Evolutionary conservation across 1,140 invertebrate genomes (phyloP), one percentile per base, ranked within the genome.

Genomic region (Drosophila jambulina): DNA sequence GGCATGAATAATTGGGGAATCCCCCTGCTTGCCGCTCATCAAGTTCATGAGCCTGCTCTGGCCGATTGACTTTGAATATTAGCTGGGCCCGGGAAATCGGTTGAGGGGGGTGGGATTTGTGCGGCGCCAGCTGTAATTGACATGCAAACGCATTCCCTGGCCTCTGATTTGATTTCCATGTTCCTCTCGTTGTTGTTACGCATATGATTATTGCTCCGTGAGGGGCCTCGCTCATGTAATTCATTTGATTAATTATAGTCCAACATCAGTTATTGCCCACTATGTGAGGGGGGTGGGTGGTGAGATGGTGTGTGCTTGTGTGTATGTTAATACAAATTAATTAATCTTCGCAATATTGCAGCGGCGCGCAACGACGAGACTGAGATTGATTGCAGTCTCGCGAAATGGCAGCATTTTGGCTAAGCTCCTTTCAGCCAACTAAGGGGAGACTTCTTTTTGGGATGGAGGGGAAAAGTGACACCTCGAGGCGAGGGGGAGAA

Each of bases 1-100:
- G 68, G 83, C 83, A 87, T 87, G 85, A 84, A 87, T 87, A 87
- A 87, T 87, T 71, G 75, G 67, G 72, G 76, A 32, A 64, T 27
- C 25, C 48, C 34, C 59, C 53, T 36, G 45, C 19, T n/a, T n/a
- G 53, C 38, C 34, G 53, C 71, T 75, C 77, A 78, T 72, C 61
- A 74, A 88, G 80, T 87, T 87, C 84, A 87, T 87, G 80, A 87
- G 84, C 34, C 81, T 59, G 75, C 61, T 54, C 34, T 12, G 32
- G 19, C 80, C 84, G 72, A 87, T 87, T 87, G 83, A 87, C 83
- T 87, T 87, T 87, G 84, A 87, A 88, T 87, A 87, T 87, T 87
- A 83, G 80, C 77, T 72, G 12, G n/a, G 46, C n/a, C n/a, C 49
- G 19, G 15, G 25, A 25, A 38, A 32, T 53, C 29, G 7, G 49